Base-by-base conservation (phyloP, 2,797 vertebrate genomes). In the Liparis tanakae region DNA sequence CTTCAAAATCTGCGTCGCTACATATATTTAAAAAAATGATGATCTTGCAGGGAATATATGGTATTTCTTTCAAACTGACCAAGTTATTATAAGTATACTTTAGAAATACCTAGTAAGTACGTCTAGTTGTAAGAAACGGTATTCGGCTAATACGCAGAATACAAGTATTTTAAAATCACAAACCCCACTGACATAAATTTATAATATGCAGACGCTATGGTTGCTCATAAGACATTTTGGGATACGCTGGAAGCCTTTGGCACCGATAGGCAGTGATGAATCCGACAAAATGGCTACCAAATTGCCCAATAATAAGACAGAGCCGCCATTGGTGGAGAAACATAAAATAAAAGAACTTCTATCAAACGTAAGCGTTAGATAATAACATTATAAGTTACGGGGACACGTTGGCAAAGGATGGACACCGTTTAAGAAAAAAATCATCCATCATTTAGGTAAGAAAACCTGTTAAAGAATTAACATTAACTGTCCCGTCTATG, bases 221-320 rank as follows among this genome's bases (percentile, higher is more conserved):
- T 20, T 60, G 48, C 30, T 53, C 62, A 48, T 4, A 36, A 43
- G n/a, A 41, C 10, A 66, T 79, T 46, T 6, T 46, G 22, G 46
- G 43, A 77, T 37, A 60, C n/a, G 56, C 46, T 72, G 51, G 39
- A 73, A 83, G 48, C 53, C 15, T 84, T 43, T 77, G 67, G 50
- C 63, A 64, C 48, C 39, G 53, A 64, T 14, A 48, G 56, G 51
- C 51, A 64, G 60, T 43, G 54, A 72, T 78, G 70, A 83, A 86
- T 84, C 72, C 74, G 73, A 90, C 85, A 91, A 89, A 91, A 88
- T 89, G 85, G 85, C 85, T 85, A 85, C 79, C 86, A 78, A 59
- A 50, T 5, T 0, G 36, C 72, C 59, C 62, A 71, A 46, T 7
- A 82, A 70, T 50, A 80, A 80, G 60, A 74, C 33, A 62, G 41